Conservation (phyloP, 2,113 vertebrate species). For the Scomber japonicus region DNA sequence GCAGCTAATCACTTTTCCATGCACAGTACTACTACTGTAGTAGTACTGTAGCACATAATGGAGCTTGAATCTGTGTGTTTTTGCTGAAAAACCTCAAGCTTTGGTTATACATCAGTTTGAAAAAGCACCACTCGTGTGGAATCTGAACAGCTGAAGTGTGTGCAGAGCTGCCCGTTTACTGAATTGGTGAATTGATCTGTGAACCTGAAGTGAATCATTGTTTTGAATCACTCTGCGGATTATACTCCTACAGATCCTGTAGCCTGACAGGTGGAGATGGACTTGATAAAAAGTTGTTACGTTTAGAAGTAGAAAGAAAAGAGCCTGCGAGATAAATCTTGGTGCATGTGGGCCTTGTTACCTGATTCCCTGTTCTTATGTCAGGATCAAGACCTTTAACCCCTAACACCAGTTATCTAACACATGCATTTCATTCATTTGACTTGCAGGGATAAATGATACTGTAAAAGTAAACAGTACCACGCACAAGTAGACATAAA, state of each 20-base stretch:
- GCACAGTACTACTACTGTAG: background rate
- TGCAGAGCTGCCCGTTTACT: conserved; percentile 19
- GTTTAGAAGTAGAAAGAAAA: background rate
- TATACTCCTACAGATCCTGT: conserved; percentile 38
- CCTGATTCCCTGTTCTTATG: conserved; percentile 5
- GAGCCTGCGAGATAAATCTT: background rate
- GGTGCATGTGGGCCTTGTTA: background rate
- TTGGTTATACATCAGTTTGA: background rate
- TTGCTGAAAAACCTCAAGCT: background rate
- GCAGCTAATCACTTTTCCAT: background rate
- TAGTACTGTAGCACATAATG: too few species aligned
- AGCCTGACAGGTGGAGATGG: conserved; percentile 26
- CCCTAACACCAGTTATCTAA: background rate
- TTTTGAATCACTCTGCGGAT: conserved; percentile 59
- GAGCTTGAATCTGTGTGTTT: background rate
- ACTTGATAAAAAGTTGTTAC: conserved; percentile 16
- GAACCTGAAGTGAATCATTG: conserved; percentile 64
- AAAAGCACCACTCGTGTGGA: background rate
- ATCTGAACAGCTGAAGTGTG: conserved; percentile 19
- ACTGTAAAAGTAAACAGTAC: background rate
- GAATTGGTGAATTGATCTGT: conserved; percentile 46
- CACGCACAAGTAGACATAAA: background rate
- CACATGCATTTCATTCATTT: background rate
- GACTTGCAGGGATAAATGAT: background rate
- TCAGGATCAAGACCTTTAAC: conserved; percentile 32